Evolutionary conservation across 2,888 invertebrate species (phyloP), one percentile per base, ranked within the genome.

Genomic region (Nemoura dubitans): DNA sequence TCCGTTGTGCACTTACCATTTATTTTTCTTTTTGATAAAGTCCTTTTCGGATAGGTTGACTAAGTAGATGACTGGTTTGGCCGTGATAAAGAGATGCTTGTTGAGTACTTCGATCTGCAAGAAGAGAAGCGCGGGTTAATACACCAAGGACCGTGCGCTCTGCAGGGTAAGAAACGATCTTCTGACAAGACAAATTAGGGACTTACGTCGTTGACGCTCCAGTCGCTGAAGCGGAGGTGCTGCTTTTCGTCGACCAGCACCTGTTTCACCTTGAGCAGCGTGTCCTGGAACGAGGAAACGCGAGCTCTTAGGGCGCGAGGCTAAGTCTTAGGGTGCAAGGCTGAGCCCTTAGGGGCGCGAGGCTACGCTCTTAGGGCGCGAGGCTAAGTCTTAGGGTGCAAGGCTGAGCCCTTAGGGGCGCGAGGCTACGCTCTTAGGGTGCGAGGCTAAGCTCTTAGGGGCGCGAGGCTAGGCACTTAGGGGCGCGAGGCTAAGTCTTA

Each of bases 11-110:
- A 59, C 94, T 92, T 92, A 96, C 98, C 98, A 99, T 93, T 99
- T 99, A 91, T 99, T 99, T 93, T 99, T 99, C 93, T 99, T 99
- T 90, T 98, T 95, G 90, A 98, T 98, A 92, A 98, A 99, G 92
- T 99, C 99, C 92, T 98, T 98, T 92, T 99, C 98, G 0, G 99
- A 97, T 88, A 99, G 93, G 92, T 99, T 99, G 10, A 99, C 96
- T 89, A 99, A 94, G 91, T 99, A 99, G 89, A 99, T 96, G 87
- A 97, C 97, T 0, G 99, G 99, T 92, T 99, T 99, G 0, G 99
- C 96, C 16, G 99, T 99, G 88, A 99, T 93, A 91, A 99, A 98
- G 89, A 99, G 93, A 91, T 99, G 97, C 92, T 97, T 98, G 92
- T 99, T 99, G 86, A 99, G 93, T 78, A 98, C 93, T 92, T 99